Percentiles rank a stretch among this genome's conserved stretches.
Evolutionary conservation across 1,140 invertebrate genomes (phyloP).

Genomic region (Bombus difficillimus): DNA sequence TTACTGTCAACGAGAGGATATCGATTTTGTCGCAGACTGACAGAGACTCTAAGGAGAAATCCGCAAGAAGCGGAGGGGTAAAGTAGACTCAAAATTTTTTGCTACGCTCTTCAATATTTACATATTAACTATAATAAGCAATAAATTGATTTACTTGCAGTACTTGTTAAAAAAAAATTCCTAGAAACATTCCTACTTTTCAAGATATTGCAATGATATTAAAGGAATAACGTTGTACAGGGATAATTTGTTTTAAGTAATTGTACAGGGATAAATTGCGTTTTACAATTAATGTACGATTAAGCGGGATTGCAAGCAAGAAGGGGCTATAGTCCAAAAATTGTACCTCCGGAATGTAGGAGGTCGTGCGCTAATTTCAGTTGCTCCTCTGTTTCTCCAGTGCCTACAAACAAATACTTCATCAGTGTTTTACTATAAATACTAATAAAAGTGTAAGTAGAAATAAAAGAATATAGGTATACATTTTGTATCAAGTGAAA

Average conservation of each 20-base stretch:
- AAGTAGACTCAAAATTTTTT: neutral
- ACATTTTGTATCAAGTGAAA: neutral
- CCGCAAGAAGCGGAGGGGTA: neutral
- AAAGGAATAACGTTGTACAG: neutral
- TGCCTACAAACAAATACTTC: conserved; percentile 83
- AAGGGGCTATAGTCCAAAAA: conserved; percentile 51
- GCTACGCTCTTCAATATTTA: neutral
- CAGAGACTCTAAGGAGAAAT: neutral
- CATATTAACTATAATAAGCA: neutral
- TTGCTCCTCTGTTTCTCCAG: conserved; percentile 90
- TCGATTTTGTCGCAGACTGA: neutral
- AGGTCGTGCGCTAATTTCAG: conserved; percentile 92
- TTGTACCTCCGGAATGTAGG: conserved; percentile 91
- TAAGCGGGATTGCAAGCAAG: neutral
- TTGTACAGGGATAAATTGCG: neutral
- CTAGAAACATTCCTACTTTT: neutral
- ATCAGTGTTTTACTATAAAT: neutral
- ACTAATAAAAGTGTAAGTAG: neutral
- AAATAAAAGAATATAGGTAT: neutral
- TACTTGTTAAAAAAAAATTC: neutral
- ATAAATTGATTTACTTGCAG: neutral
- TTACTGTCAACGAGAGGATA: neutral
- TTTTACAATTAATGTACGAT: neutral
- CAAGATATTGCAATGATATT: neutral
- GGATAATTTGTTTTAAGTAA: neutral